Percentiles rank a stretch among this genome's conserved stretches.
Conservation (phyloP, 2,797 vertebrate species). For the Myiothlypis coronata region DNA sequence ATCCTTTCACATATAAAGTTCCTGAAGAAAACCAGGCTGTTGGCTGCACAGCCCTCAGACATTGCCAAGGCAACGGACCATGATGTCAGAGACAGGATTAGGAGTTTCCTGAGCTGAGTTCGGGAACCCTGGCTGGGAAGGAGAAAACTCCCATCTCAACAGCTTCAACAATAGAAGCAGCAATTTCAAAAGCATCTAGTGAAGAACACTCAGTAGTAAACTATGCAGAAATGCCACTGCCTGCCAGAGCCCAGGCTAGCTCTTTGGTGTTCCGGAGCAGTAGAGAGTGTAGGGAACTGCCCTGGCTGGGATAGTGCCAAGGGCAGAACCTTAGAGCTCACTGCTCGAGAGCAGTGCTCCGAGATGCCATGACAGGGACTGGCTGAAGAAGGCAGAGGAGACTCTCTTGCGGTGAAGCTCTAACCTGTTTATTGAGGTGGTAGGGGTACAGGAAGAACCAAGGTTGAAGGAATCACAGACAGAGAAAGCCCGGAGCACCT, state of each 20-base stretch:
- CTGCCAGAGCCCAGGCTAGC: neutral
- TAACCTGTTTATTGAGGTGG: neutral
- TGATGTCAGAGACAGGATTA: slow-evolving; percentile 42
- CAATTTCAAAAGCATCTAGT: neutral
- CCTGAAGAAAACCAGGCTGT: neutral
- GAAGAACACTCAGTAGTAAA: neutral
- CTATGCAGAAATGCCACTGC: neutral
- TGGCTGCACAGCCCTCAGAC: neutral
- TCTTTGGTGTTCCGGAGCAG: neutral
- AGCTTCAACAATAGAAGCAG: neutral
- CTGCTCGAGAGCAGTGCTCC: neutral
- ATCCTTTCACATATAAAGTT: neutral
- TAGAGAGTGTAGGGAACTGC: neutral
- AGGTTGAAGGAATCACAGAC: neutral
- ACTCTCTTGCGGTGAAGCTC: neutral
- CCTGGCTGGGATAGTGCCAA: neutral
- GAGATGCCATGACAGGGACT: neutral
- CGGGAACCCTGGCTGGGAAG: neutral
- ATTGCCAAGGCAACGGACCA: neutral
- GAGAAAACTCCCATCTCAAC: neutral
- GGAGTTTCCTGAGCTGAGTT: neutral
- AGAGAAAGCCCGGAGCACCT: neutral
- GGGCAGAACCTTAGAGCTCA: neutral
- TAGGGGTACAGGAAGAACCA: neutral
- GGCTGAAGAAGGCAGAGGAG: neutral